Evolutionary conservation across 2,113 vertebrate genomes (phyloP).

Genomic region (Chaetura pelagica): DNA sequence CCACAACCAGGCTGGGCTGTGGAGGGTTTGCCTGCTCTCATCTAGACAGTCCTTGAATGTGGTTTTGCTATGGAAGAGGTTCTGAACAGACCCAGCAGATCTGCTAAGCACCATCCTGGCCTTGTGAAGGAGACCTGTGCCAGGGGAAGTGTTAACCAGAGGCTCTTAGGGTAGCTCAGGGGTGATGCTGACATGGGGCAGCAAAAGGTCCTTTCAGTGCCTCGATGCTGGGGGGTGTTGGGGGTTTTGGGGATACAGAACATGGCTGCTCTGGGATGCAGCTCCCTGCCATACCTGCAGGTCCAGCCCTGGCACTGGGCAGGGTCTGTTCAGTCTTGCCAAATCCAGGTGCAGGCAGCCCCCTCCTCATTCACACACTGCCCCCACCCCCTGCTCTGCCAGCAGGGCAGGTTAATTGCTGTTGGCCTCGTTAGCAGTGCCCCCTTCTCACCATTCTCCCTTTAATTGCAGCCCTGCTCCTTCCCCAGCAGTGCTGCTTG

Average conservation of each 20-base stretch:
- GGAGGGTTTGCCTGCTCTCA: neutral
- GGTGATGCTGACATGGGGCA: no score
- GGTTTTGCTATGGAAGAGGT: neutral
- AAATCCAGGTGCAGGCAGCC: neutral
- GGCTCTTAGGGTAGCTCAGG: no score
- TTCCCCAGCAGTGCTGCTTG: neutral
- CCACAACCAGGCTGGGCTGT: accelerated
- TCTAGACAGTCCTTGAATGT: neutral
- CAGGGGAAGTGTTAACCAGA: neutral
- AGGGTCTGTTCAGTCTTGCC: no score
- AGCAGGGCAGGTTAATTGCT: neutral
- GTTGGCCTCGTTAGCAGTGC: neutral
- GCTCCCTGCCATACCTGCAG: no score
- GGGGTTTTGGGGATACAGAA: no score
- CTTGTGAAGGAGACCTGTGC: neutral
- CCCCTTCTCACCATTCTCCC: neutral
- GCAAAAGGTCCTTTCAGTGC: no score
- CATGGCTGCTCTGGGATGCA: no score
- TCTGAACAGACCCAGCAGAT: accelerated
- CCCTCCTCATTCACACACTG: neutral
- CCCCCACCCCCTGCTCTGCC: neutral
- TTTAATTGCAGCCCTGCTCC: neutral
- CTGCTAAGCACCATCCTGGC: neutral
- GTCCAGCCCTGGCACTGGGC: no score
- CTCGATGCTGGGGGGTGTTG: no score